Evolutionary conservation across 1,140 invertebrate species (phyloP), one percentile per base, ranked within the genome.

Genomic region (Drosophila virilis): DNA sequence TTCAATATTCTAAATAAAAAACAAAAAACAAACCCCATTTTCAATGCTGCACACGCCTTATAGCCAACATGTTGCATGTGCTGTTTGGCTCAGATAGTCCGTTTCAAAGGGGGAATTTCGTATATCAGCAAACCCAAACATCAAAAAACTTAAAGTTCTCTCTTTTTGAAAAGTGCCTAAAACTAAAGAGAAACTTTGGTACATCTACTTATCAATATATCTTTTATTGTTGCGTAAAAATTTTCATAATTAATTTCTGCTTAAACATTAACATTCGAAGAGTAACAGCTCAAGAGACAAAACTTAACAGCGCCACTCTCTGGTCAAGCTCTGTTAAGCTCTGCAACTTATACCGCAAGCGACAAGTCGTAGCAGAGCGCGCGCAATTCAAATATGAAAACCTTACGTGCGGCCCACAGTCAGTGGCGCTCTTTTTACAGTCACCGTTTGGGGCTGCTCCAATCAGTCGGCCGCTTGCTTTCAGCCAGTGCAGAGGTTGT

Each of bases 401-500:
- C 15, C 10, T 17, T 38, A 28, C 57, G 9, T 38, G 35, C 57
- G 9, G 7, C 45, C 22, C n/a, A 55, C 62, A 69, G 69, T 32
- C 38, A 28, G 13, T 38, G 28, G 40, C 15, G 65, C 55, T 66
- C 40, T 42, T 13, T 43, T 64, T 46, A 59, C 38, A 40, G 54
- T 42, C 33, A 13, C 12, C 22, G 22, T 6, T 28, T 45, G 54
- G 8, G 12, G 46, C 54, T 66, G 69, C 59, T 74, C 52, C 52
- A 70, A 51, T 75, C 80, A 82, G 78, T 83, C 70, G 72, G 80
- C 78, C 45, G 66, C 51, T 79, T 79, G 59, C 72, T 77, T 66
- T 84, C 60, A 70, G 43, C 45, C 46, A 71, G 72, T 54, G 69
- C 52, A 72, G 80, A 68, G 51, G 80, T 76, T 78, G 75, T 67